phyloP scores from a whole-genome alignment of 2,888 invertebrate genomes.

The Orchesellides sinensis region DNA sequence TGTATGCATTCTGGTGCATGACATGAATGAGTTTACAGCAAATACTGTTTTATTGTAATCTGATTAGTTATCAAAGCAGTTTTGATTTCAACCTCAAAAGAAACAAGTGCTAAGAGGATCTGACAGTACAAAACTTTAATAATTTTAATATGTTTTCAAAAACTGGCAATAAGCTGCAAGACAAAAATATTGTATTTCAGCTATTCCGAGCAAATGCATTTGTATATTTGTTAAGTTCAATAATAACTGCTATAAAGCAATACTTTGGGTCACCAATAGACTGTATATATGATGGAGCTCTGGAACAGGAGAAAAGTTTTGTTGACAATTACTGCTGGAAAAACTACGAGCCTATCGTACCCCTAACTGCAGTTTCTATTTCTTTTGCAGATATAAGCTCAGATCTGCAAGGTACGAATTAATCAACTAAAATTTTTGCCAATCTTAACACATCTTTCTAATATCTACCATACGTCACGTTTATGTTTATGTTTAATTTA shows the following conservation, averaged over 20 bases:
- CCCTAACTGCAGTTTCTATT: not conserved
- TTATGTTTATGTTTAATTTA: not conserved
- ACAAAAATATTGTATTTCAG: constrained; percentile 33
- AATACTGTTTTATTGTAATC: not conserved
- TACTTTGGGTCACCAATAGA: constrained; percentile 34
- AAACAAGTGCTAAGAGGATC: too few relatives aligned
- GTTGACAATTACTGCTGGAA: constrained; percentile 50
- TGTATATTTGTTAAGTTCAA: constrained; percentile 1
- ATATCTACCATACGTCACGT: not conserved
- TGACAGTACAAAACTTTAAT: too few relatives aligned
- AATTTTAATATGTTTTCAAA: not conserved
- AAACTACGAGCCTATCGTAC: constrained; percentile 37
- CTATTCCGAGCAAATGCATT: constrained; percentile 31
- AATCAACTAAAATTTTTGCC: too few relatives aligned
- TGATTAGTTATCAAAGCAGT: too few relatives aligned
- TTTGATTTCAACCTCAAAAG: too few relatives aligned
- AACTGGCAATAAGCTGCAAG: constrained; percentile 9
- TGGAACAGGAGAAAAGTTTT: constrained; percentile 34
- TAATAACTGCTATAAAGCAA: constrained; percentile 12
- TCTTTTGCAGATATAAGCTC: not conserved
- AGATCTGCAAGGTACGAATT: constrained; percentile 35
- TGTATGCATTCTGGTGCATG: too few relatives aligned
- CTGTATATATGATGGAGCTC: constrained; percentile 49
- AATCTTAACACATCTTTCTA: not conserved
- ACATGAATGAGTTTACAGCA: too few relatives aligned